Conservation (phyloP, 2,797 vertebrate species). For the Gobionotothen gibberifrons region DNA sequence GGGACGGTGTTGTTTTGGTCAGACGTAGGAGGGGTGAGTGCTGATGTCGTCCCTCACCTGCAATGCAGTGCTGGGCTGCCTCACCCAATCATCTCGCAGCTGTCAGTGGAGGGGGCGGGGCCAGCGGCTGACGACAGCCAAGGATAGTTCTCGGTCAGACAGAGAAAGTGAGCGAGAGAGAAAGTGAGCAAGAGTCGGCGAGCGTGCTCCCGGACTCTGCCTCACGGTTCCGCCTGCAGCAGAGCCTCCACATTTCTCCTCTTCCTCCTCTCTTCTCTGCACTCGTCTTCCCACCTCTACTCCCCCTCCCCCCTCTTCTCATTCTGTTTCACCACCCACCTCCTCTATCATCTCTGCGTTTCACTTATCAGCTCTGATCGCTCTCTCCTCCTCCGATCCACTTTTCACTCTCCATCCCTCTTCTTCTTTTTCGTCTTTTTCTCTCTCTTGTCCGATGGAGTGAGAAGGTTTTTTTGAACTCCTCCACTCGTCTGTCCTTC, state of each 20-base stretch:
- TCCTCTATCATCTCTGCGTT: slow-evolving; percentile 32
- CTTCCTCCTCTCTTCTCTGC: slow-evolving; percentile 16
- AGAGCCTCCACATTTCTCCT: slow-evolving; percentile 45
- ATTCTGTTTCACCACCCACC: slow-evolving; percentile 2
- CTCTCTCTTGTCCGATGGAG: slow-evolving; percentile 64
- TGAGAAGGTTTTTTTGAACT: slow-evolving; percentile 58
- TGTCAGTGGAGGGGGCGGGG: slow-evolving; percentile 70
- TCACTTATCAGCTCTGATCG: slow-evolving; percentile 28
- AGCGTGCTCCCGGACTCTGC: slow-evolving; percentile 64
- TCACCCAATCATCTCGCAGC: slow-evolving; percentile 81
- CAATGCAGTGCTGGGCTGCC: slow-evolving; percentile 91
- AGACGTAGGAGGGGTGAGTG: slow-evolving; percentile 40
- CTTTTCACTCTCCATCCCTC: slow-evolving; percentile 35
- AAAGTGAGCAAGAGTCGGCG: slow-evolving; percentile 54
- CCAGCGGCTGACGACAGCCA: slow-evolving; percentile 77
- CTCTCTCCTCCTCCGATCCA: slow-evolving; percentile 26
- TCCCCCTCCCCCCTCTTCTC: slow-evolving; percentile 10
- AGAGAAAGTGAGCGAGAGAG: slow-evolving; percentile 26
- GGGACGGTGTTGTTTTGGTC: slow-evolving; percentile 68
- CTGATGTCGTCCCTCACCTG: slow-evolving; percentile 85
- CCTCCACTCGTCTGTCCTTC: slow-evolving; percentile 53
- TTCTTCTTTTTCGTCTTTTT: slow-evolving; percentile 9
- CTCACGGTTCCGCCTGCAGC: slow-evolving; percentile 61
- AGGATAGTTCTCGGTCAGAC: slow-evolving; percentile 81
- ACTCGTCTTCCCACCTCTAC: slow-evolving; percentile 13